These are phyloP conservation scores for Ypsolopha scabrella DNA, from an alignment of 2,888 invertebrate species.

Conservation along the genomic window DNA sequence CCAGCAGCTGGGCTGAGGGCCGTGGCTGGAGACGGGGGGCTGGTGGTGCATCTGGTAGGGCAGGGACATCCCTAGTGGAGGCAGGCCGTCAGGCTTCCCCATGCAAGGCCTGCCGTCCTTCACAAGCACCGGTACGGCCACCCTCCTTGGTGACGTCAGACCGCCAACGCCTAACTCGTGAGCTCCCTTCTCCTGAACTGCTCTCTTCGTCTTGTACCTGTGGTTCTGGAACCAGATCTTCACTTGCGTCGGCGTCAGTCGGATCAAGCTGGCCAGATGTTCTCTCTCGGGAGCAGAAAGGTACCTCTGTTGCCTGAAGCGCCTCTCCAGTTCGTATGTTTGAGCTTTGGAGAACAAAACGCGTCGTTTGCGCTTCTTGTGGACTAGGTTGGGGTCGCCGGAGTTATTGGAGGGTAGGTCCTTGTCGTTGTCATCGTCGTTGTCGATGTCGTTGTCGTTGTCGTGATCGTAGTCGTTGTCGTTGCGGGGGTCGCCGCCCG, in stretches of 20 bases:
- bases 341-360: constrained; percentile 98
- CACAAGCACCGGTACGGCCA: constrained; percentile 94
- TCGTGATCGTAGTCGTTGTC: constrained; percentile 47
- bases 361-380: constrained; percentile 94
- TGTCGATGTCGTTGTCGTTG: constrained; percentile 67
- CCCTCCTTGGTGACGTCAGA: constrained; percentile 87
- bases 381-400: constrained; percentile 62
- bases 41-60: constrained; percentile 62
- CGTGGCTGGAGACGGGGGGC: constrained; percentile 43
- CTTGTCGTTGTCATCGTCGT: constrained; percentile 69
- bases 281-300: constrained; percentile 98
- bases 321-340: constrained; percentile 94
- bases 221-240: constrained; percentile 99
- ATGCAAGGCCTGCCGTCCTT: constrained; percentile 94
- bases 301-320: constrained; percentile 96
- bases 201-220: constrained; percentile 98
- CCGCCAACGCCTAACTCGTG: constrained; percentile 76
- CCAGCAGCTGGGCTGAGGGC: constrained; percentile 64
- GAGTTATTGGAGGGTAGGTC: constrained; percentile 42
- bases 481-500: constrained; percentile 43
- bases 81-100: constrained; percentile 67
- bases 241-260: constrained; percentile 96
- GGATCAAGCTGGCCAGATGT: constrained; percentile 93
- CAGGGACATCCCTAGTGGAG: constrained; percentile 55
- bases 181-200: constrained; percentile 91